Conservation (phyloP, 2,888 invertebrate genomes). For the Criorhina ranunculi region DNA sequence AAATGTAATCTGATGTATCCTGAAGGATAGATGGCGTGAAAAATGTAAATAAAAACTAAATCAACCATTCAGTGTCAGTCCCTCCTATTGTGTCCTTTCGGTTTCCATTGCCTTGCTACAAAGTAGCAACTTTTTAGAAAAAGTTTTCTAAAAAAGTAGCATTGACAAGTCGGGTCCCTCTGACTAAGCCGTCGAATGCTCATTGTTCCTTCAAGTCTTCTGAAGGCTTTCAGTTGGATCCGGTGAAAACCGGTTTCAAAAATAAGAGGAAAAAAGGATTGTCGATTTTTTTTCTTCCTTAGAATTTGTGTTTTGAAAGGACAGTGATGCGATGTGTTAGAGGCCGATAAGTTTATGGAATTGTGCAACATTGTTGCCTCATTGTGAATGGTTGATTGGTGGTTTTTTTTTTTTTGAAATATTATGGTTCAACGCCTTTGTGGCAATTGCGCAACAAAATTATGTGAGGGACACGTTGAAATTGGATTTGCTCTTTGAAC, state of each 20-base stretch:
- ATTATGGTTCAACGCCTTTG: conserved; percentile 24
- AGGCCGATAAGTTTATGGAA: conserved; percentile 24
- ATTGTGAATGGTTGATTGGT: conserved; percentile 52
- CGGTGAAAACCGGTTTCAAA: conserved; percentile 68
- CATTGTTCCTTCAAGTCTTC: conserved; percentile 55
- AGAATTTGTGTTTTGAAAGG: conserved; percentile 30
- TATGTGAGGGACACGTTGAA: too few relatives aligned
- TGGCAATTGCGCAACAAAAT: too few relatives aligned
- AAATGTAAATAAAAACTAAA: conserved; percentile 67
- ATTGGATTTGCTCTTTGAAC: too few relatives aligned
- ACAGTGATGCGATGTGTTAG: conserved; percentile 35
- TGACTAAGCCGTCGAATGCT: conserved; percentile 45
- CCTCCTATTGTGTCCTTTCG: conserved; percentile 66
- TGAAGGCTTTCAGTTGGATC: conserved; percentile 58
- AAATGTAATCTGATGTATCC: conserved; percentile 69
- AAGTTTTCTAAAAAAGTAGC: too few relatives aligned
- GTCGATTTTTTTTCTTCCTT: conserved; percentile 31
- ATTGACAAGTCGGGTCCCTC: conserved; percentile 64
- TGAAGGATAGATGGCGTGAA: conserved; percentile 71
- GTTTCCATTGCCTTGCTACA: conserved; percentile 63
- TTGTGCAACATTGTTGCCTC: conserved; percentile 48
- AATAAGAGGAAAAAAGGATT: conserved; percentile 65
- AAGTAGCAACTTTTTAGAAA: too few relatives aligned
- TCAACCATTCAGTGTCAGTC: conserved; percentile 71
- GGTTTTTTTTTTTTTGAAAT: conserved; percentile 20